Conservation (phyloP, 2,888 invertebrate species). For the Hybos culiciformis region DNA sequence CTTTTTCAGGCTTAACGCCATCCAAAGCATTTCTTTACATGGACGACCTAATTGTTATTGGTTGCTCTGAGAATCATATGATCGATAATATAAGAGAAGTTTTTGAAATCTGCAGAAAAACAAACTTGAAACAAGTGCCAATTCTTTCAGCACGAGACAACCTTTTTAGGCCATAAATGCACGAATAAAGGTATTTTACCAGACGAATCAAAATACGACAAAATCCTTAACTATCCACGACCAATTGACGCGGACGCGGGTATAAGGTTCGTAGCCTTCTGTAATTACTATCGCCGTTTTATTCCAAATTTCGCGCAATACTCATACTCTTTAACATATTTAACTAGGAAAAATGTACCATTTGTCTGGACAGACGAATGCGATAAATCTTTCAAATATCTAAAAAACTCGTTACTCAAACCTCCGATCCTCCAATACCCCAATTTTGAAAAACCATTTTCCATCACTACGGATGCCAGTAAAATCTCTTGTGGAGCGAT, state of each 20-base stretch:
- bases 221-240: conserved; percentile 15
- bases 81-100: no score
- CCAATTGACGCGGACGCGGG: conserved; percentile 15
- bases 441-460: conserved; percentile 12
- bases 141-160: no score
- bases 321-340: conserved; percentile 11
- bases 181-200: conserved; percentile 15
- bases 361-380: conserved; percentile 12
- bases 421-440: conserved; percentile 6
- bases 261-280: conserved; percentile 16
- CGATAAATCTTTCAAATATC: conserved; percentile 7
- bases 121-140: no score
- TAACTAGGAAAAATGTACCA: conserved; percentile 13
- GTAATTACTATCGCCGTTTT: conserved; percentile 16
- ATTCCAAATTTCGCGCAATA: conserved; percentile 17
- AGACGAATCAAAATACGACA: conserved; percentile 15
- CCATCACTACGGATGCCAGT: conserved; percentile 21
- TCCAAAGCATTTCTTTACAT: no score
- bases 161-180: conserved; percentile 14
- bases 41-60: no score
- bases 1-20: no score
- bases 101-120: no score
- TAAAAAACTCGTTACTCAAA: conserved; percentile 3
- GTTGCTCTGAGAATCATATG: no score
- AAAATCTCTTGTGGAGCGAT: conserved; percentile 19